Conservation (phyloP, 2,888 invertebrate species). For the Abscondita cerata region DNA sequence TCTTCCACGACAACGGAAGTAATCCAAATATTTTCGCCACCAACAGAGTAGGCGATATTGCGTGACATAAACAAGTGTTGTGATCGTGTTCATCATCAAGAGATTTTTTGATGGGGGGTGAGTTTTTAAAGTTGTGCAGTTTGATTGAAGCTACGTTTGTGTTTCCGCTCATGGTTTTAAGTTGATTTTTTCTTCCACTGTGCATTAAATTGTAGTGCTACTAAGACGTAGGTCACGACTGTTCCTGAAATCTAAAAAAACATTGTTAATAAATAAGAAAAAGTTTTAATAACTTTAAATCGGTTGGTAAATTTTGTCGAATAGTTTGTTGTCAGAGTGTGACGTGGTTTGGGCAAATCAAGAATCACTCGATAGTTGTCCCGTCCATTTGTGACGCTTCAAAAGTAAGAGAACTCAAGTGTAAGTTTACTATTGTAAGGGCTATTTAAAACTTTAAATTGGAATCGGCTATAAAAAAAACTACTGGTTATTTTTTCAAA, state of each 20-base stretch:
- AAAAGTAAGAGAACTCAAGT: too few relatives aligned
- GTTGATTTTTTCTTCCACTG: slow-evolving; percentile 34
- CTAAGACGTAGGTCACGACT: slow-evolving; percentile 40
- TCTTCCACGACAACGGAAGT: slow-evolving; percentile 49
- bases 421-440: too few relatives aligned
- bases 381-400: too few relatives aligned
- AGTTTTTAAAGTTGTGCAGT: slow-evolving; percentile 9
- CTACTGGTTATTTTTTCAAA: too few relatives aligned
- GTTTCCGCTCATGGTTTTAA: slow-evolving; percentile 13
- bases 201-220: slow-evolving; percentile 40
- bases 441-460: too few relatives aligned
- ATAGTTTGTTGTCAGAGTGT: too few relatives aligned
- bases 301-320: too few relatives aligned
- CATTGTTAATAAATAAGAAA: not conserved
- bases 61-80: slow-evolving; percentile 48
- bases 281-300: too few relatives aligned
- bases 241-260: slow-evolving; percentile 39
- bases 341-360: too few relatives aligned
- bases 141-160: slow-evolving; percentile 19
- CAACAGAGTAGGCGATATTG: slow-evolving; percentile 42
- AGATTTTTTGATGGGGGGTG: slow-evolving; percentile 12
- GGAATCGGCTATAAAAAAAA: too few relatives aligned
- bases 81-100: not conserved
- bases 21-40: slow-evolving; percentile 49
- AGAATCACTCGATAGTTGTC: too few relatives aligned